Percentiles rank a stretch among this genome's conserved stretches.
phyloP scores from a whole-genome alignment of 35 echinoderm and acorn worm genomes.

The Nesometra sesokonis region DNA sequence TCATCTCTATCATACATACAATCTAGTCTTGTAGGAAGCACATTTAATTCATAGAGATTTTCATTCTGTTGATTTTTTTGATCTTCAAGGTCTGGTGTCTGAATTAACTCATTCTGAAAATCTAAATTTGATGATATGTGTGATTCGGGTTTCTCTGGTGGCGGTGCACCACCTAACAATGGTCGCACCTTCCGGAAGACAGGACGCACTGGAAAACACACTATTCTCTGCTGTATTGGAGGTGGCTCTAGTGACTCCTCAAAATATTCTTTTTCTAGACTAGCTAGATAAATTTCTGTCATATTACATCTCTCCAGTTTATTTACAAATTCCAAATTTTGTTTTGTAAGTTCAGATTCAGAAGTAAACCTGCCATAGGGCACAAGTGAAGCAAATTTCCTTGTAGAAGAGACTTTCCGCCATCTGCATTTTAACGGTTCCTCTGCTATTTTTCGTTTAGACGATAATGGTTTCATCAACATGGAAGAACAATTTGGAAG shows the following conservation, averaged over 20 bases:
- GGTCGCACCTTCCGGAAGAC: background rate
- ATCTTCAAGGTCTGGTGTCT: too few relatives aligned
- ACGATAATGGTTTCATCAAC: background rate
- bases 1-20: background rate
- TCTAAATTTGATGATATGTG: background rate
- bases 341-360: background rate
- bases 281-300: background rate
- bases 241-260: background rate
- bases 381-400: background rate
- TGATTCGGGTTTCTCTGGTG: background rate
- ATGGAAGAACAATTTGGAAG: background rate
- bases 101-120: too few relatives aligned
- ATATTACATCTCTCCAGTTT: background rate
- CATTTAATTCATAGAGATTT: too few relatives aligned
- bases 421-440: background rate
- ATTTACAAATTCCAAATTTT: background rate
- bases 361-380: background rate
- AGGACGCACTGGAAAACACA: background rate
- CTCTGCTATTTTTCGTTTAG: background rate
- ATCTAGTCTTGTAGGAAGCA: too few relatives aligned
- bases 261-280: background rate
- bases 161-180: background rate
- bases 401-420: background rate
- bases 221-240: background rate
- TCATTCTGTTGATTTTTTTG: too few relatives aligned